Conservation (phyloP, 2,797 vertebrate species). For the Urophycis tenuis region DNA sequence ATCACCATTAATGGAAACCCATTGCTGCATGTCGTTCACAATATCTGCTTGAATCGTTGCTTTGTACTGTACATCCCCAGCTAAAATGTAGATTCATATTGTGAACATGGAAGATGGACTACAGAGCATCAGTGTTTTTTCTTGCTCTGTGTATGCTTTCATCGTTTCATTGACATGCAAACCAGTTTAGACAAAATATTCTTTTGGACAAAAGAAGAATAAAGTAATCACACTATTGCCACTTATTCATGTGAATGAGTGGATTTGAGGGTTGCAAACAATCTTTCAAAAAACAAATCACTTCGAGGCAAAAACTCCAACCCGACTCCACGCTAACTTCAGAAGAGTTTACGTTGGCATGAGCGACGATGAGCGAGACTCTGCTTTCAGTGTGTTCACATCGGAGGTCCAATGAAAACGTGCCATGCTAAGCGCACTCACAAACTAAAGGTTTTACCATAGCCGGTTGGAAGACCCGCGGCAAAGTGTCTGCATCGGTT, state of each 20-base stretch:
- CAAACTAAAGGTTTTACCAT: too few relatives aligned
- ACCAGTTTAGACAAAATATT: not conserved
- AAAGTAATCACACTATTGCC: not conserved
- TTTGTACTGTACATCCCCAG: not conserved
- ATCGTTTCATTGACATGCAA: not conserved
- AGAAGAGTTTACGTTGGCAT: too few relatives aligned
- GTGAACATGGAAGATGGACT: not conserved
- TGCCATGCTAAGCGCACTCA: too few relatives aligned
- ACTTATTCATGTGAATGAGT: not conserved
- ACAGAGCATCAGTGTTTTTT: not conserved
- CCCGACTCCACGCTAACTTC: too few relatives aligned
- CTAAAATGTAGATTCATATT: not conserved
- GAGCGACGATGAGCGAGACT: too few relatives aligned
- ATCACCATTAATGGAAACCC: not conserved
- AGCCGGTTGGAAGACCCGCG: too few relatives aligned
- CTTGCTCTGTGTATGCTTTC: not conserved
- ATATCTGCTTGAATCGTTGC: not conserved
- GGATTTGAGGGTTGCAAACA: not conserved
- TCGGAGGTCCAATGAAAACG: too few relatives aligned
- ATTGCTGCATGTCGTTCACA: not conserved
- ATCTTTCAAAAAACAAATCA: too few relatives aligned
- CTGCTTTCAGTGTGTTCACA: too few relatives aligned
- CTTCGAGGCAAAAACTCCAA: too few relatives aligned
- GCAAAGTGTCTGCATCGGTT: too few relatives aligned
- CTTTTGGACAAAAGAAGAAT: not conserved